Evolutionary conservation across 92 coral and sea anemone species (phyloP).

Genomic region (Zoanthus gigantus): DNA sequence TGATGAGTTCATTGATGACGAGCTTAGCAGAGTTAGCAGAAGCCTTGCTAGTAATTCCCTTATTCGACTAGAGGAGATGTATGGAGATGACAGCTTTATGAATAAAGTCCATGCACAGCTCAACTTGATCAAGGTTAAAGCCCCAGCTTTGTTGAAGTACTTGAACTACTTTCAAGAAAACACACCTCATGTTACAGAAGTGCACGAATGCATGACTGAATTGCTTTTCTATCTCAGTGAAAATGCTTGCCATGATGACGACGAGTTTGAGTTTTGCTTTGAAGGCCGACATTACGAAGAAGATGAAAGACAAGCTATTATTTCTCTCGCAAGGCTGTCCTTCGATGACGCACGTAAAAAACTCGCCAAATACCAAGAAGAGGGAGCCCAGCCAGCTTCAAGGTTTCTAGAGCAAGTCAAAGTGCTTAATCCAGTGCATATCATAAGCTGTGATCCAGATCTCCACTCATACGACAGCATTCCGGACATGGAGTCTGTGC

Average conservation of each 20-base stretch:
- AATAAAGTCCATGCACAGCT: constrained; percentile 58
- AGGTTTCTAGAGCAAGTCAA: constrained; percentile 15
- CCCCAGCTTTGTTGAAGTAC: constrained; percentile 39
- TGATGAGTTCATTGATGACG: constrained; percentile 45
- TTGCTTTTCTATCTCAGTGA: constrained; percentile 20
- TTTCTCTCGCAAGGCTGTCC: constrained; percentile 1
- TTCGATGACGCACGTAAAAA: constrained; percentile 20
- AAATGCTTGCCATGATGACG: constrained; percentile 27
- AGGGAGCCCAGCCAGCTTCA: constrained; percentile 28
- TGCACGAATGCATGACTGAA: background rate
- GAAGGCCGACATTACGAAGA: constrained; percentile 13
- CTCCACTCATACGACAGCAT: constrained; percentile 46
- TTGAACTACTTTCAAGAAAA: constrained; percentile 42
- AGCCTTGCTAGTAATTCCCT: constrained; percentile 56
- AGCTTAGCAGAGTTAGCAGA: constrained; percentile 33
- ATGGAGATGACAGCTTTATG: constrained; percentile 38
- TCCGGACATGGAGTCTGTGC: constrained; percentile 70
- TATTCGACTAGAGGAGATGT: constrained; percentile 53
- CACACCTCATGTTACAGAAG: too few relatives aligned
- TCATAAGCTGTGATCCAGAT: background rate
- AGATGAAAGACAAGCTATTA: constrained; percentile 1
- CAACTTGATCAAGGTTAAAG: constrained; percentile 40
- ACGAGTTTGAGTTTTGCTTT: constrained; percentile 38
- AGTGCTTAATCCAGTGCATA: constrained; percentile 3
- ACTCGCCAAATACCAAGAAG: constrained; percentile 6